Evolutionary conservation across 2,113 vertebrate genomes (phyloP).

Genomic region (Phalacrocorax pelagicus): DNA sequence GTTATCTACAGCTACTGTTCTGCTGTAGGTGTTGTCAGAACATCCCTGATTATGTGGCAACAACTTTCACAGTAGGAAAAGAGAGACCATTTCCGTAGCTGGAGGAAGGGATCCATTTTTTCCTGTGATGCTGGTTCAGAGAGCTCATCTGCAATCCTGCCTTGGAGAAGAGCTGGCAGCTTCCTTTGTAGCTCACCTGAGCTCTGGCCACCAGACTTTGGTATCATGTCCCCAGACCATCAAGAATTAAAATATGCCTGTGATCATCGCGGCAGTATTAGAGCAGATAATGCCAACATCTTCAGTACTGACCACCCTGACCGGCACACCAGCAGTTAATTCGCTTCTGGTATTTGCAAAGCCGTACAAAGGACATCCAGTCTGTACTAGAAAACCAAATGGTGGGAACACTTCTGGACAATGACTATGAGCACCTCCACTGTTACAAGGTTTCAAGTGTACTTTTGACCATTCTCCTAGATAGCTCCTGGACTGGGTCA

Average conservation of each 20-base stretch:
- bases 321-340: neutral
- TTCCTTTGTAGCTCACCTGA: neutral
- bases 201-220: neutral
- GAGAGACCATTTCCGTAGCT: neutral
- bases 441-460: neutral
- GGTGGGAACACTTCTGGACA: neutral
- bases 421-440: neutral
- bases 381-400: neutral
- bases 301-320: neutral
- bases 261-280: neutral
- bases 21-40: neutral
- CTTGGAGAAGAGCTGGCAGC: neutral
- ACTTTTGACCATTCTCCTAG: neutral
- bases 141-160: neutral
- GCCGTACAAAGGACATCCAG: neutral
- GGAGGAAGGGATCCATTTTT: neutral
- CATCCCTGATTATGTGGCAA: neutral
- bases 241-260: neutral
- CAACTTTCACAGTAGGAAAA: neutral
- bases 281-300: neutral
- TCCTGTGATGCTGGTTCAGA: neutral
- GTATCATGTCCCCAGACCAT: neutral
- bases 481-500: neutral
- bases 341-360: neutral
- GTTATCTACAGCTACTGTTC: neutral